A percentile compares a stretch with the other conserved stretches of the same genome.
Evolutionary conservation across 2,888 invertebrate species (phyloP).

Genomic region (Trachelus tabidus): DNA sequence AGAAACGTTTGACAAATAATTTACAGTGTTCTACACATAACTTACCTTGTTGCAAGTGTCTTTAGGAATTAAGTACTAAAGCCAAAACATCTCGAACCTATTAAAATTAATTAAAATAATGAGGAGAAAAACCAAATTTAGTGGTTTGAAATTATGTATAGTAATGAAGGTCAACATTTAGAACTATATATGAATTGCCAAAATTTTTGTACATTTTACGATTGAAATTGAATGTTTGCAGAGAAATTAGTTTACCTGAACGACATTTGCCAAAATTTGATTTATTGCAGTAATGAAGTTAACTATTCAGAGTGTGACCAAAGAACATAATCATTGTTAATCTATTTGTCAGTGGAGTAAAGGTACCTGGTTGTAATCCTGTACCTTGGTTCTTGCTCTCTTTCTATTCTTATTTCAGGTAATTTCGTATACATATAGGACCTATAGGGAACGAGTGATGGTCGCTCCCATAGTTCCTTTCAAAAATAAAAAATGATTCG

Average conservation of each 20-base stretch:
- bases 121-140: not conserved
- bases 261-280: not conserved
- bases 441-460: not conserved
- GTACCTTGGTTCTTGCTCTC: not conserved
- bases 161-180: not conserved
- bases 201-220: not conserved
- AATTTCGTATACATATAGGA: not conserved
- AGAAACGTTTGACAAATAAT: too few relatives aligned
- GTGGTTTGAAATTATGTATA: not conserved
- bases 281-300: not conserved
- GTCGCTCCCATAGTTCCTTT: not conserved
- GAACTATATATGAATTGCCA: not conserved
- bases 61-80: too few relatives aligned
- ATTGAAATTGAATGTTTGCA: not conserved
- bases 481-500: not conserved
- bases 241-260: not conserved
- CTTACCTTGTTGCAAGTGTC: too few relatives aligned
- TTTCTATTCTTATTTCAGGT: not conserved
- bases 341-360: not conserved
- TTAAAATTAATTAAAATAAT: not conserved
- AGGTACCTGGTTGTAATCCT: not conserved
- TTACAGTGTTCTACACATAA: too few relatives aligned
- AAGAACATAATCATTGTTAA: not conserved
- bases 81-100: too few relatives aligned
- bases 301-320: not conserved